phyloP scores from a whole-genome alignment of 2,113 vertebrate species.

The Morone chrysops region DNA sequence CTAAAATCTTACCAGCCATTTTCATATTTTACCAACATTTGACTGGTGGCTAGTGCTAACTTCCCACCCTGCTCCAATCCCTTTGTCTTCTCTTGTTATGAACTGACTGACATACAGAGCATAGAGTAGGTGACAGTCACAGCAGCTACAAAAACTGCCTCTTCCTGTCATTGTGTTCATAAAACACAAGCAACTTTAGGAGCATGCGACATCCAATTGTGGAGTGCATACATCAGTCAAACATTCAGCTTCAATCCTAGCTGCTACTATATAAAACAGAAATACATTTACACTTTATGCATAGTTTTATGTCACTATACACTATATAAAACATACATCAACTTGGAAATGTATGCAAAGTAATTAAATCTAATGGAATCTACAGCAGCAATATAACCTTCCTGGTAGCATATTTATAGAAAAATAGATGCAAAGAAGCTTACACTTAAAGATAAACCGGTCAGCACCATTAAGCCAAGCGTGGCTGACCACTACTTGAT shows the following conservation, averaged over 20 bases:
- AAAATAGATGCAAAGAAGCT: constrained; percentile 25
- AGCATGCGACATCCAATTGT: neutral
- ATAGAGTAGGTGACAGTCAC: neutral
- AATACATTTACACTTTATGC: neutral
- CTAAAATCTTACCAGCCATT: too few species aligned
- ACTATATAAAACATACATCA: neutral
- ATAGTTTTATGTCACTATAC: neutral
- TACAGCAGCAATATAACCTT: constrained; percentile 6
- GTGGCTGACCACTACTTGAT: constrained; percentile 26
- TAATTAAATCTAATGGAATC: constrained; percentile 15
- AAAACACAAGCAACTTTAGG: constrained; percentile 5
- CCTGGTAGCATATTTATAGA: neutral
- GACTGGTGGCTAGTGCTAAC: too few species aligned
- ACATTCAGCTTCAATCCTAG: neutral
- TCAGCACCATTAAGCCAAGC: constrained; percentile 18
- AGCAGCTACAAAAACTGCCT: constrained; percentile 3
- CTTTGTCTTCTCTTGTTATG: neutral
- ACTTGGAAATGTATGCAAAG: neutral
- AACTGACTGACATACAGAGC: neutral
- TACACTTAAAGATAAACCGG: constrained; percentile 23
- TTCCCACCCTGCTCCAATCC: neutral
- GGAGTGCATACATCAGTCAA: neutral
- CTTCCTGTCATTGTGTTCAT: neutral
- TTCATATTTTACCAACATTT: too few species aligned
- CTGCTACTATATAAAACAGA: neutral